Conservation (phyloP, 2,888 invertebrate species). For the Drosophila lutescens region DNA sequence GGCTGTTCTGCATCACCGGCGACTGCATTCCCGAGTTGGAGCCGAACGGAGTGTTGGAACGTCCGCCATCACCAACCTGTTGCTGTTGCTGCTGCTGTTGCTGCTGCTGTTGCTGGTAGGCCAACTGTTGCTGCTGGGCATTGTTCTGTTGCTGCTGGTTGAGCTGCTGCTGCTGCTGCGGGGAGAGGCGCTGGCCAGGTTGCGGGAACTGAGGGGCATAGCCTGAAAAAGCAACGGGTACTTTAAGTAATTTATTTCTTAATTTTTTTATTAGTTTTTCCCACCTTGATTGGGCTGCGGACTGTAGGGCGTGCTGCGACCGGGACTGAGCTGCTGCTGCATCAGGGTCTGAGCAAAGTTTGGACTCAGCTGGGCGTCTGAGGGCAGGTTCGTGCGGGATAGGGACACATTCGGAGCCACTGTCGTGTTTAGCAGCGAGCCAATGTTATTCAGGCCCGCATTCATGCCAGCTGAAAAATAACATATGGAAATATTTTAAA, state of each 20-base stretch:
- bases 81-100: slow-evolving; percentile 74
- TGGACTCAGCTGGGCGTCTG: slow-evolving; percentile 88
- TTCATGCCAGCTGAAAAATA: slow-evolving; percentile 76
- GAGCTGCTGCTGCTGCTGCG: slow-evolving; percentile 82
- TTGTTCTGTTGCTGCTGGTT: slow-evolving; percentile 57
- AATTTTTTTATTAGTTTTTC: too few species aligned
- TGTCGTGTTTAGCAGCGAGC: slow-evolving; percentile 92
- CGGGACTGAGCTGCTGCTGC: slow-evolving; percentile 84
- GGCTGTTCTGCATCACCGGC: slow-evolving; percentile 81
- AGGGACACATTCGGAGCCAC: slow-evolving; percentile 94
- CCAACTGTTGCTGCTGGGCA: slow-evolving; percentile 61
- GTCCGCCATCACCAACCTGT: slow-evolving; percentile 60
- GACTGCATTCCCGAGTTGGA: slow-evolving; percentile 81
- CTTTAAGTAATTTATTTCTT: background rate
- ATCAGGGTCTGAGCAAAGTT: slow-evolving; percentile 85
- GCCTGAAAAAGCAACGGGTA: slow-evolving; percentile 57
- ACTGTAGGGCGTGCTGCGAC: slow-evolving; percentile 84
- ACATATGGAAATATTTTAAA: background rate
- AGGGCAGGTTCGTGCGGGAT: slow-evolving; percentile 88
- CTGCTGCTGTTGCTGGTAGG: slow-evolving; percentile 60
- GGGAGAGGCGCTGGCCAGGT: slow-evolving; percentile 82
- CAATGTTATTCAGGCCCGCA: slow-evolving; percentile 87
- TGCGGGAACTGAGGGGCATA: slow-evolving; percentile 82
- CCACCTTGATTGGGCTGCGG: slow-evolving; percentile 83
- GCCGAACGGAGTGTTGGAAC: slow-evolving; percentile 68